phyloP scores from a whole-genome alignment of 2,797 vertebrate genomes.

The Eurystomus glaucurus region DNA sequence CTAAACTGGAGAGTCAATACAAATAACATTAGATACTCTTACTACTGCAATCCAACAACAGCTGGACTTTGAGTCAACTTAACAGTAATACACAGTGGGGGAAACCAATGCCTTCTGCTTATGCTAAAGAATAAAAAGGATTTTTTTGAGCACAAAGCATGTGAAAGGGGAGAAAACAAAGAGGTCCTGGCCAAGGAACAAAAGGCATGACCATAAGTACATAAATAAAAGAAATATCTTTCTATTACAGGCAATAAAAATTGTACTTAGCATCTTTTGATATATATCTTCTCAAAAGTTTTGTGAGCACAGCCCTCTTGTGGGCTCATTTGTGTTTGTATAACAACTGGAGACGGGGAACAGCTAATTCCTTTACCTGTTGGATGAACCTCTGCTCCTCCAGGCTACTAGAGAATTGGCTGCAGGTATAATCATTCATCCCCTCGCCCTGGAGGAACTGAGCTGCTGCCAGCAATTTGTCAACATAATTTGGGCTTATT shows the following conservation, averaged over 20 bases:
- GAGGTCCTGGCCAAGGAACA: not conserved
- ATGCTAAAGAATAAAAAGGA: not conserved
- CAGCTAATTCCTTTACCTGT: conserved; percentile 24
- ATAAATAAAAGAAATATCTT: conserved; percentile 10
- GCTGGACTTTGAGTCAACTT: not conserved
- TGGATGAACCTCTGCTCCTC: conserved; percentile 21
- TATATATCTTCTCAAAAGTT: conserved; percentile 43
- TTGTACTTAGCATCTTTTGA: conserved; percentile 35
- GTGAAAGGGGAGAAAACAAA: not conserved
- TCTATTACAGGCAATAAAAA: conserved; percentile 60
- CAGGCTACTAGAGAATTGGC: conserved; percentile 33
- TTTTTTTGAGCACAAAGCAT: not conserved
- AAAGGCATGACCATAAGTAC: not conserved
- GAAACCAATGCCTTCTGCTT: not conserved
- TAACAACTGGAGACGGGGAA: conserved; percentile 36
- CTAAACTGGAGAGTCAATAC: conserved; percentile 13
- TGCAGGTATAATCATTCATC: conserved; percentile 57
- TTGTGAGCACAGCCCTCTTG: conserved; percentile 74
- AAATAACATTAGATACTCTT: conserved; percentile 2
- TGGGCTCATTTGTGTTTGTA: conserved; percentile 70
- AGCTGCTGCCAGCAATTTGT: conserved; percentile 67
- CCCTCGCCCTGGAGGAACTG: conserved; percentile 16
- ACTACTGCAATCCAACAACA: not conserved
- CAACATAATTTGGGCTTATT: conserved; percentile 47
- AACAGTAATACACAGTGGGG: not conserved